Evolutionary conservation across 2,888 invertebrate species (phyloP).

Genomic region (Seira ritae): DNA sequence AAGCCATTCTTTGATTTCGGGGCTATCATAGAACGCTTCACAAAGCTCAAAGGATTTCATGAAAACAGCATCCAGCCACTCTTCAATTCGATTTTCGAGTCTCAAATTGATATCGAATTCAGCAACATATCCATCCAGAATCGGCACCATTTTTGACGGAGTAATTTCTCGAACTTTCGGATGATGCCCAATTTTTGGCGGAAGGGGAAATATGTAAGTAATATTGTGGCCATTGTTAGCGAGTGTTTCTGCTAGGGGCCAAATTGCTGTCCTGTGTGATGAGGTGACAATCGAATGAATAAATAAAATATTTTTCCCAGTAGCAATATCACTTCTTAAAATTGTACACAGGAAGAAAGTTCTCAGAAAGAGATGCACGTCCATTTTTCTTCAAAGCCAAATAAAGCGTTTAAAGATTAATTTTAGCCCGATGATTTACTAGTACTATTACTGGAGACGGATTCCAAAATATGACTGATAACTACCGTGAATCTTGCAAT

Average conservation of each 20-base stretch:
- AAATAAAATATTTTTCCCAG: slow-evolving; percentile 24
- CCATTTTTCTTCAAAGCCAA: no score
- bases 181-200: slow-evolving; percentile 15
- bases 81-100: not conserved
- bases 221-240: slow-evolving; percentile 47
- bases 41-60: slow-evolving; percentile 25
- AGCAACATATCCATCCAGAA: not conserved
- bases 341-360: no score
- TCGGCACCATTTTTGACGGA: slow-evolving; percentile 33
- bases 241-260: slow-evolving; percentile 40
- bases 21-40: slow-evolving; percentile 46
- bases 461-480: no score
- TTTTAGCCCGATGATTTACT: no score
- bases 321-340: no score
- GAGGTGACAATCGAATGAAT: slow-evolving; percentile 1
- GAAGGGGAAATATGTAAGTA: slow-evolving; percentile 46
- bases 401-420: no score
- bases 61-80: slow-evolving; percentile 1
- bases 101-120: slow-evolving; percentile 47
- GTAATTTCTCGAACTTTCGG: slow-evolving; percentile 35
- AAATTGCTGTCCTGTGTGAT: slow-evolving; percentile 18
- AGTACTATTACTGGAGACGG: no score
- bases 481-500: no score
- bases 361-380: no score
- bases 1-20: slow-evolving; percentile 42